phyloP scores from a whole-genome alignment of 2,888 invertebrate species.

The Trypoxylon attenuatum region DNA sequence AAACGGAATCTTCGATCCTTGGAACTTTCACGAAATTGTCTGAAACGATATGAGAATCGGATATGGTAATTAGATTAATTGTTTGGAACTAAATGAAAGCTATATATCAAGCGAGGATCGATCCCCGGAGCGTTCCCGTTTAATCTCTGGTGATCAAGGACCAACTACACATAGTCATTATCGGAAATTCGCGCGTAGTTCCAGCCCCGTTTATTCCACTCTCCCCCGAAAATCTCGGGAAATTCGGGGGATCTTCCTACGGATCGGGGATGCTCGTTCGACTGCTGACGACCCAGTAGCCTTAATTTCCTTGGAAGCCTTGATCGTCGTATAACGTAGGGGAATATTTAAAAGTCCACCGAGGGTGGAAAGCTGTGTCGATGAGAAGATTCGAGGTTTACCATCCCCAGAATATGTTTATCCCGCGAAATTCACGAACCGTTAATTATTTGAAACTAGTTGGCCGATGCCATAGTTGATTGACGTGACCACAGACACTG shows the following conservation, averaged over 20 bases:
- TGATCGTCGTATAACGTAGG: not conserved
- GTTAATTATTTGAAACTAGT: conserved; percentile 58
- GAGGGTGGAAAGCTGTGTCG: not conserved
- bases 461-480: conserved; percentile 48
- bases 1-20: not conserved
- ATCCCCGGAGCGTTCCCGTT: conserved; percentile 24
- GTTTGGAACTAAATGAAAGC: conserved; percentile 28
- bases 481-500: conserved; percentile 57
- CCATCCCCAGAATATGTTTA: too few relatives aligned
- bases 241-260: too few relatives aligned
- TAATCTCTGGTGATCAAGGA: conserved; percentile 43
- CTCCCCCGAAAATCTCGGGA: not conserved
- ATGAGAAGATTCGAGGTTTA: too few relatives aligned
- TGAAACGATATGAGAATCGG: conserved; percentile 7
- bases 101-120: conserved; percentile 26
- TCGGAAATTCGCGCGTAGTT: conserved; percentile 16
- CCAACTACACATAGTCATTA: conserved; percentile 22
- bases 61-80: conserved; percentile 23
- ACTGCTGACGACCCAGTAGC: too few relatives aligned
- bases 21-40: not conserved
- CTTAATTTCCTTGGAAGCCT: too few relatives aligned
- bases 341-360: not conserved
- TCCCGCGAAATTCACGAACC: conserved; percentile 20
- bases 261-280: too few relatives aligned
- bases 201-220: conserved; percentile 17